Base-by-base conservation (phyloP, 1,140 invertebrate genomes). In the Cataglyphis hispanica region DNA sequence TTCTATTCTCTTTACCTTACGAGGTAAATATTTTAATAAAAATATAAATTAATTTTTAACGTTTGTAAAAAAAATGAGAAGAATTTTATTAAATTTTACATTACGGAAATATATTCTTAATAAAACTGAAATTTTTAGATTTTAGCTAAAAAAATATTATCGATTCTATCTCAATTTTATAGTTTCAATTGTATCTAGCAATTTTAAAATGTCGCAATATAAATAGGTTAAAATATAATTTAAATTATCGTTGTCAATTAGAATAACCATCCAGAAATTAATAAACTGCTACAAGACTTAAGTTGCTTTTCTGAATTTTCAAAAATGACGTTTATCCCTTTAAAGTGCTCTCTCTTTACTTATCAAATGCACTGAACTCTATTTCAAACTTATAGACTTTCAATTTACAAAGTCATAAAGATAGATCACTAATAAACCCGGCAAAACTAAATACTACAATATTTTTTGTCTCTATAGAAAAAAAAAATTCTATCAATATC, bases 1-100 rank as follows among this genome's bases (percentile, higher is more conserved):
- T 74, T n/a, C 53, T 25, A 31, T 34, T 70, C 43, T 78, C n/a
- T 80, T 80, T 69, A 80, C 8, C 0, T 34, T 67, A 37, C 11
- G 64, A 40, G 10, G 0, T 40, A 10, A 58, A 27, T 8, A 5
- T 31, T 3, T 6, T 4, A 43, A 1, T 11, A 81, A 56, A n/a
- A 60, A 11, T 50, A 6, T 1, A 34, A 53, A 78, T 66, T 64
- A 40, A 27, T 22, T 61, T 25, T 16, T 16, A 61, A 11, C 2
- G 10, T 43, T 43, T 43, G 10, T 56, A 43, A 43, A 10, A 43
- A 0, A 46, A 16, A 46, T 46, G 11, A 46, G 3, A 46, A 46
- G 43, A 46, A 13, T 46, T 46, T 46, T 2, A 46, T 46, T 46
- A 46, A 46, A 46, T 3, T 13, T 46, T 46, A 46, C 40, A 43